Percentiles rank a stretch among this genome's conserved stretches.
Evolutionary conservation across 2,113 vertebrate species (phyloP).

Genomic region (Urocolius indicus): DNA sequence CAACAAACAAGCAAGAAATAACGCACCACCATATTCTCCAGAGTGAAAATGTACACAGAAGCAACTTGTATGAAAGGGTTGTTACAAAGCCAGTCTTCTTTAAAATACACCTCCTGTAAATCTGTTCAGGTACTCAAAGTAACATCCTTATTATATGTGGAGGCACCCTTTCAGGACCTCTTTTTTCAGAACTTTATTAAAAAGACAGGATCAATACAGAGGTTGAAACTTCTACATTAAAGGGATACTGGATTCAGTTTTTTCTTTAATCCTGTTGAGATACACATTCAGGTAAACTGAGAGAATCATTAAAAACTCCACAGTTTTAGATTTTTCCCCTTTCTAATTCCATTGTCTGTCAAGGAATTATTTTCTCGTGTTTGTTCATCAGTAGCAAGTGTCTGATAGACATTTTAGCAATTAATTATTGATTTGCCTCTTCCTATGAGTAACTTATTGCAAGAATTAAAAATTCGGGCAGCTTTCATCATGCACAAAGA

Average conservation of each 20-base stretch:
- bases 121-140: not conserved
- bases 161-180: not conserved
- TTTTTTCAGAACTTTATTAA: not conserved
- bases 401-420: conserved; percentile 36
- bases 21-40: not conserved
- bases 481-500: not conserved
- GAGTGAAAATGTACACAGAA: not conserved
- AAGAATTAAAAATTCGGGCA: conserved; percentile 10
- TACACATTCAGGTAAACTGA: not conserved
- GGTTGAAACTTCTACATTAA: not conserved
- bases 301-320: not conserved
- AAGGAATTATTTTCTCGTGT: conserved; percentile 28
- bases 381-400: conserved; percentile 11
- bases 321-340: not conserved
- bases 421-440: conserved; percentile 29
- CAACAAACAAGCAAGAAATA: not conserved
- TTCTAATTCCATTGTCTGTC: not conserved
- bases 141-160: not conserved
- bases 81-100: not conserved
- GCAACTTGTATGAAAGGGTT: not conserved
- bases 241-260: not conserved
- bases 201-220: not conserved
- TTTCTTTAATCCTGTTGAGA: not conserved
- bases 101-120: not conserved
- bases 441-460: not conserved